Evolutionary conservation across 2,888 invertebrate genomes (phyloP), one percentile per base, ranked within the genome.

Genomic region (Carterocephalus palaemon): DNA sequence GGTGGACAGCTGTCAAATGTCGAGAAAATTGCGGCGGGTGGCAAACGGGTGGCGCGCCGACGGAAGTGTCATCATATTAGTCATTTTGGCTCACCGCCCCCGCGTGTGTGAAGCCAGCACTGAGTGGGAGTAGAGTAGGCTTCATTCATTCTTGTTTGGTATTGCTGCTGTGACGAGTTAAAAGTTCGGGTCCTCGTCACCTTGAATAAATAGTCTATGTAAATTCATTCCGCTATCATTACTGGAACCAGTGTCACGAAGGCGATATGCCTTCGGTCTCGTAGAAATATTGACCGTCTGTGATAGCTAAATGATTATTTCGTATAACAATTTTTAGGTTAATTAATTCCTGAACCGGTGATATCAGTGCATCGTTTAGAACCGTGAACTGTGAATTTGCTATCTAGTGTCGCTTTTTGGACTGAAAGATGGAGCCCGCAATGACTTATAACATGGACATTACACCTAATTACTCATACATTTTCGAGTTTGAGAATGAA

Each of bases 401-500:
- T n/a, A n/a, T 55, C 52, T 45, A 46, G 70, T 74, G 64, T 54
- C 64, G 57, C 58, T 53, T 52, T 38, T 51, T 45, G 49, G 57
- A 56, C 52, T 51, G 54, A 56, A 66, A 64, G 60, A 83, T 80
- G 83, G 81, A 77, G 67, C 67, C 73, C n/a, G 68, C 69, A 46
- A 86, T 88, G 73, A 86, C 88, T 75, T 88, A 89, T 66, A 77
- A 79, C 62, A 64, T 86, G 69, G 86, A 85, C 61, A 73, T 83
- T 48, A 91, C 94, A 52, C 95, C 95, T 52, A 97, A 97, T 83
- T 97, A 97, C 82, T 95, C 96, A 29, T 95, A 96, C 79, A 91
- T 97, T 73, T 97, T 99, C 86, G 94, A 95, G 68, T 98, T 98
- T 71, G 99, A 99, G 87, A 93, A 94, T 73, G 93, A 95, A 71